Conservation (phyloP, 2,113 vertebrate genomes). For the Peromyscus leucopus region DNA sequence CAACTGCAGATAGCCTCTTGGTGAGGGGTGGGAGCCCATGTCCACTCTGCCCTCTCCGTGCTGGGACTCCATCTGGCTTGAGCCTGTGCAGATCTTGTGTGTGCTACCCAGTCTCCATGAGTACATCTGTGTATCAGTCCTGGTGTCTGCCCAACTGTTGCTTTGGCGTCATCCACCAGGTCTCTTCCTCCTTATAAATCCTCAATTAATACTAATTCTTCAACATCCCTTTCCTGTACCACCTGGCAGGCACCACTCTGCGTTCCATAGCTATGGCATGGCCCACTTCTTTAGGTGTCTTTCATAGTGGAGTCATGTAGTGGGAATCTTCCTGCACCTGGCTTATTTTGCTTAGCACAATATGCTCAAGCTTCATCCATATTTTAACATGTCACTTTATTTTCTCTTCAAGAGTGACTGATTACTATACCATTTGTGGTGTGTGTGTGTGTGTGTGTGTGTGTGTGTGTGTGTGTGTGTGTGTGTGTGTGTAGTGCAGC, state of each 20-base stretch:
- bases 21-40: neutral
- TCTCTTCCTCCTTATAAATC: neutral
- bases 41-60: neutral
- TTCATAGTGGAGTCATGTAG: neutral
- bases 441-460: neutral
- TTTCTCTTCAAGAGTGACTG: constrained; percentile 24
- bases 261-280: neutral
- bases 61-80: neutral
- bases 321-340: neutral
- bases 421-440: neutral
- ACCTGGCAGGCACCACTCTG: neutral
- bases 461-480: neutral
- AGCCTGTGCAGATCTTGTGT: neutral
- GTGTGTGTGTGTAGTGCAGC: neutral
- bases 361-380: neutral
- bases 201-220: no score
- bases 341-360: neutral
- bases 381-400: neutral
- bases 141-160: neutral
- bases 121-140: neutral
- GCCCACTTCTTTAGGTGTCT: neutral
- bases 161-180: neutral
- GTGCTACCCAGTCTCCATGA: neutral
- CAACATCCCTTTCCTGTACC: no score
- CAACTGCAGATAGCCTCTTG: neutral